Conservation (phyloP, 2,888 invertebrate species). For the Pseudoips prasinana region DNA sequence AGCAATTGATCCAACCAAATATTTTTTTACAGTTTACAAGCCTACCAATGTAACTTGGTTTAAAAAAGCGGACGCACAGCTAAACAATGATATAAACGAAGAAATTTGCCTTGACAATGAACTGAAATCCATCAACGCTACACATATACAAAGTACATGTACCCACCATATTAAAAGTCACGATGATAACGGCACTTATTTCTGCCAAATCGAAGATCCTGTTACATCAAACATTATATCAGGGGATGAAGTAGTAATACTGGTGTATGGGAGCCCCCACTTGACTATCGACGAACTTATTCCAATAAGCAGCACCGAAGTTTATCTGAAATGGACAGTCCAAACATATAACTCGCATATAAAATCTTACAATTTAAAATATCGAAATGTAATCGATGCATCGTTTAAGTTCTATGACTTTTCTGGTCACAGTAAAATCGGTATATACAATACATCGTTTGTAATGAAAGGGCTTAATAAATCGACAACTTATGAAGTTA, state of each 20-base stretch:
- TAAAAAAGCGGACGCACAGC: constrained; percentile 33
- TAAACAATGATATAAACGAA: constrained; percentile 5
- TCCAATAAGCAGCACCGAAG: constrained; percentile 87
- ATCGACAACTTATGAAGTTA: constrained; percentile 85
- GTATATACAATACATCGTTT: constrained; percentile 84
- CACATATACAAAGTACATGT: constrained; percentile 82
- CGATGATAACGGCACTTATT: constrained; percentile 85
- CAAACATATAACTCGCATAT: constrained; percentile 88
- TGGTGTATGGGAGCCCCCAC: constrained; percentile 87
- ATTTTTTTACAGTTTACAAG: constrained; percentile 56
- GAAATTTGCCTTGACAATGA: neutral
- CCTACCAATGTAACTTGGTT: constrained; percentile 59
- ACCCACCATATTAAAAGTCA: constrained; percentile 71
- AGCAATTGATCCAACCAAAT: too few relatives aligned
- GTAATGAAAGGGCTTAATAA: constrained; percentile 85
- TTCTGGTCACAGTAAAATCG: constrained; percentile 83
- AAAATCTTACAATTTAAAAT: constrained; percentile 80
- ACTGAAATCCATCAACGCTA: constrained; percentile 67
- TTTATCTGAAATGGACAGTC: constrained; percentile 92
- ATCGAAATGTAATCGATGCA: constrained; percentile 36
- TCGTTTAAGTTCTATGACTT: too few relatives aligned
- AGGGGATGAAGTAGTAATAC: constrained; percentile 66
- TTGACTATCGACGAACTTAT: constrained; percentile 87
- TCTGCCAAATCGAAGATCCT: constrained; percentile 57
- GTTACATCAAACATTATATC: constrained; percentile 58